Evolutionary conservation across 2,888 invertebrate species (phyloP), one percentile per base, ranked within the genome.

Genomic region (Argyra leucocephala): DNA sequence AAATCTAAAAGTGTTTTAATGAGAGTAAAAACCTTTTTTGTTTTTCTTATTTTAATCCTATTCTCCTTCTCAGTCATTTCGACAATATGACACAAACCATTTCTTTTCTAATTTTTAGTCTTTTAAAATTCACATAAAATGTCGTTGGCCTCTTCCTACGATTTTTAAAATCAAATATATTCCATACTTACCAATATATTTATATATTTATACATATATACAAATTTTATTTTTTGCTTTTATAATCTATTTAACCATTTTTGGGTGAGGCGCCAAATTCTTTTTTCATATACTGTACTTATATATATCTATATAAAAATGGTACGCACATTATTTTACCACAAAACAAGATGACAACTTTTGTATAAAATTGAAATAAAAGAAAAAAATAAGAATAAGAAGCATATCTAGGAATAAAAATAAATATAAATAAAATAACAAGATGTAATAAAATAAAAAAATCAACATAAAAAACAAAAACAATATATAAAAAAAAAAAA

Each of bases 161-260:
- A n/a, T n/a, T n/a, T n/a, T n/a, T n/a, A n/a, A n/a, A n/a, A n/a
- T n/a, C n/a, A n/a, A n/a, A n/a, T n/a, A n/a, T n/a, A n/a, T n/a
- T n/a, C n/a, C n/a, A n/a, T n/a, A n/a, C n/a, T n/a, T n/a, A n/a
- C n/a, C n/a, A n/a, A n/a, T n/a, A n/a, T n/a, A n/a, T n/a, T n/a
- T n/a, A 26, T 9, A 26, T 26, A 26, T 6, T 4, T 26, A 26
- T 26, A 26, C 26, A 4, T 31, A 31, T 31, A 31, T 31, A 6
- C 7, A 31, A 31, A 31, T 12, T 10, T 10, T 31, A 31, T 10
- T 6, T 6, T 31, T 31, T 26, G 4, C n/a, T 37, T 48, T 48
- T 48, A 18, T 48, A 48, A 48, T 48, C 48, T 48, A 48, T 48
- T 48, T 48, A 48, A 48, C 48, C 48, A n/a, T 48, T 48, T 48